phyloP scores from a whole-genome alignment of 1,140 invertebrate species.

The Cydia splendana region DNA sequence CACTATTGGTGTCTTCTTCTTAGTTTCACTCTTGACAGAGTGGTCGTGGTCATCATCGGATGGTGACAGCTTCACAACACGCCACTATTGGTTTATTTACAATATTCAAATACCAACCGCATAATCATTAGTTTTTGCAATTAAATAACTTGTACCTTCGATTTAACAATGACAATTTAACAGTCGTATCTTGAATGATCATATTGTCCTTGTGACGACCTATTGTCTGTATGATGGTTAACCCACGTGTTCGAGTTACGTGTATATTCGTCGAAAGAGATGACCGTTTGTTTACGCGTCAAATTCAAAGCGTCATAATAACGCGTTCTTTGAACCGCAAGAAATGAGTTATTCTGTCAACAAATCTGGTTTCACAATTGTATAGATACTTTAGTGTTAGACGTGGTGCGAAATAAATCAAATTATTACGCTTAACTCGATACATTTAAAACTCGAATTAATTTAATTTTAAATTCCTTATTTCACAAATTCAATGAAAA shows the following conservation, averaged over 20 bases:
- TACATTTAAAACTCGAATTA: no score
- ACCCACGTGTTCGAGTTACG: conserved; percentile 1
- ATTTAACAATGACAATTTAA: conserved; percentile 33
- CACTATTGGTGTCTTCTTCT: neutral
- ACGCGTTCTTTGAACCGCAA: conserved; percentile 12
- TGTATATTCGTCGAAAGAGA: neutral
- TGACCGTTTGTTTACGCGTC: conserved; percentile 21
- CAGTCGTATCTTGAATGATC: neutral
- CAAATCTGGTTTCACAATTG: conserved; percentile 15
- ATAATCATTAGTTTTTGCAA: conserved; percentile 34
- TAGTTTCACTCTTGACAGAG: no score
- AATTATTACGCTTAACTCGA: no score
- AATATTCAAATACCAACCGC: no score
- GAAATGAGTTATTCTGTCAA: conserved; percentile 16
- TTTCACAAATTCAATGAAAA: no score
- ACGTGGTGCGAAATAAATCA: no score
- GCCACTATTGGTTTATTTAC: no score
- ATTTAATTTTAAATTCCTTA: no score
- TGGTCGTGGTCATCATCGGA: no score
- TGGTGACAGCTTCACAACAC: no score
- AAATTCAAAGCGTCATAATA: conserved; percentile 23
- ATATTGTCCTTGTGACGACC: conserved; percentile 4
- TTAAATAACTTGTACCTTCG: conserved; percentile 40
- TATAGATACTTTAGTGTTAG: neutral
- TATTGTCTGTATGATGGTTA: neutral